Evolutionary conservation across 2,113 vertebrate genomes (phyloP).

Genomic region (Brevimyrus niger): DNA sequence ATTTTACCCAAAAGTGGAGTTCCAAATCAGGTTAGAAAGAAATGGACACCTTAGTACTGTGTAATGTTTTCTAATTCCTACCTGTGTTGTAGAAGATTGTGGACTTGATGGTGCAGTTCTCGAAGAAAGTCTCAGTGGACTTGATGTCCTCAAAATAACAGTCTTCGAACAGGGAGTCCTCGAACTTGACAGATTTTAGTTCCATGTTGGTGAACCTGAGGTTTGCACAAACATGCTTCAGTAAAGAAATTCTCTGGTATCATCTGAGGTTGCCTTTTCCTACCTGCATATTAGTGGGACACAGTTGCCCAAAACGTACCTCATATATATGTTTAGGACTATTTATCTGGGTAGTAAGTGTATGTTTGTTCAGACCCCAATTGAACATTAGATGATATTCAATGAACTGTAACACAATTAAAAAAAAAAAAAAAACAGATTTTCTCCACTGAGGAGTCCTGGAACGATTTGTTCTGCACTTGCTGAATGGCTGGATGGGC

Average conservation of each 20-base stretch:
- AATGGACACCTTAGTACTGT: background rate
- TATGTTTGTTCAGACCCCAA: background rate
- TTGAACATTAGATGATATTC: background rate
- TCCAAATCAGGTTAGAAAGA: background rate
- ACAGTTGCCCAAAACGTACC: background rate
- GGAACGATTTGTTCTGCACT: background rate
- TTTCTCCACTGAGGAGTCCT: background rate
- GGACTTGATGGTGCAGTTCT: slow-evolving; percentile 83
- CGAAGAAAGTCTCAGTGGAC: slow-evolving; percentile 80
- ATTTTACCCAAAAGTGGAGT: background rate
- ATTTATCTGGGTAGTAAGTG: background rate
- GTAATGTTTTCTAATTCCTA: slow-evolving; percentile 39
- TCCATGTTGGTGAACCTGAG: slow-evolving; percentile 84
- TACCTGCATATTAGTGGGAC: background rate
- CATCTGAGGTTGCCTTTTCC: background rate
- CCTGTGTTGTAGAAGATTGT: slow-evolving; percentile 85
- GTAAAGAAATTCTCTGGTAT: background rate
- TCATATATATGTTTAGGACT: background rate
- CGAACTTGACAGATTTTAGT: slow-evolving; percentile 89
- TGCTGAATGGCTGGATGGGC: background rate
- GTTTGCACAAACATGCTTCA: slow-evolving; percentile 24
- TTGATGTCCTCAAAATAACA: slow-evolving; percentile 87
- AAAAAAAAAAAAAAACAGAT: background rate
- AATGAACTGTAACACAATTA: background rate
- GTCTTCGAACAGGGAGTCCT: slow-evolving; percentile 82